These are phyloP conservation scores for Pseudolaguvia tuberculata DNA, from an alignment of 2,113 vertebrate species.

Conservation along the genomic window DNA sequence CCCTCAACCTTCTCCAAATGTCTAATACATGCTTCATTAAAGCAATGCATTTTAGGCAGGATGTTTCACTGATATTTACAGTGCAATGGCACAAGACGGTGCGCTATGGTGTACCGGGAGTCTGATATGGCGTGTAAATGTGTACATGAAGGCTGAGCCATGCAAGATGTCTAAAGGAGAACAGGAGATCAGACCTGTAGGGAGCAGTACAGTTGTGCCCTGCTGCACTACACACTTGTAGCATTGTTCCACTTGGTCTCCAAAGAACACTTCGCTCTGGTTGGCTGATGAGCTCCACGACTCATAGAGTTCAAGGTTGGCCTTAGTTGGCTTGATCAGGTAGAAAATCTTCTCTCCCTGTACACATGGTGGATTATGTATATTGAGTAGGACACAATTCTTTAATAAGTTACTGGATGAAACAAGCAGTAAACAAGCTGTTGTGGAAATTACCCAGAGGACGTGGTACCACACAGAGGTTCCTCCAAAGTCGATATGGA, in stretches of 20 bases:
- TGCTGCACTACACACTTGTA: constrained; percentile 88
- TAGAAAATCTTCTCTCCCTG: constrained; percentile 99
- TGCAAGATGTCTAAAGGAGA: background rate
- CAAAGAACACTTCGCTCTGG: constrained; percentile 98
- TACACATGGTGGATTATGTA: background rate
- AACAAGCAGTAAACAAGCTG: background rate
- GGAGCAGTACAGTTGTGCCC: constrained; percentile 95
- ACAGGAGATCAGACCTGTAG: constrained; percentile 74
- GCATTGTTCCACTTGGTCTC: constrained; percentile 88
- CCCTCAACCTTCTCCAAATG: background rate
- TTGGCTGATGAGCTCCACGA: constrained; percentile 96
- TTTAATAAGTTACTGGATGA: background rate
- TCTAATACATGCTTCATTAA: background rate
- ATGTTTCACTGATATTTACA: background rate
- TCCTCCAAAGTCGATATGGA: constrained; percentile 98
- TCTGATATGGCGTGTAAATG: no score
- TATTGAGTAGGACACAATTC: background rate
- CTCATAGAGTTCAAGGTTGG: constrained; percentile 95
- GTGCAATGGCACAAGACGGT: background rate
- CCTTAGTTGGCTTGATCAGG: constrained; percentile 91
- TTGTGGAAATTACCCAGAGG: constrained; percentile 80
- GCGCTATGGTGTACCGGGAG: background rate
- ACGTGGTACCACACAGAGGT: constrained; percentile 99
- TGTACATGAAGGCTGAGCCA: constrained; percentile 52
- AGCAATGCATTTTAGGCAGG: background rate